Base-by-base conservation (phyloP, 2,888 invertebrate genomes). In the Clistopyga incitator region DNA sequence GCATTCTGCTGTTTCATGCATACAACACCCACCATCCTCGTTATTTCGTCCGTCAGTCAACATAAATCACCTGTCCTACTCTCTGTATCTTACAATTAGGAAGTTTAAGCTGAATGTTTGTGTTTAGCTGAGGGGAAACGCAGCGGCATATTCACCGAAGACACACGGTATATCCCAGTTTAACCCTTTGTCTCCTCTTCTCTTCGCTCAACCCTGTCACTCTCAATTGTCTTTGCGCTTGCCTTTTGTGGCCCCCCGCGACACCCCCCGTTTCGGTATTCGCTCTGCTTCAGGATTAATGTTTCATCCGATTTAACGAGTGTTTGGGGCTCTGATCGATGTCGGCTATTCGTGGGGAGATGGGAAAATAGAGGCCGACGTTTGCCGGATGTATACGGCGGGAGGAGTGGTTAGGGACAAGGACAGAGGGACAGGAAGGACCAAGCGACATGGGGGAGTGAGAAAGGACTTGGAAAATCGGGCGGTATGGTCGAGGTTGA, bases 401-500 rank as follows among this genome's bases (percentile, higher is more conserved):
- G 54, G 29, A 29, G 67, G 38, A 29, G 25, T 20, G 42, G 20
- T 78, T 72, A 68, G 29, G n/a, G 11, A 25, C 52, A 72, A 64
- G 72, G 75, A 83, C 64, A 61, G 54, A 68, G 25, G 15, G 59
- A 56, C 77, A 75, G 78, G 81, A 75, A 56, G 47, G 75, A 78
- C 61, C 71, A 77, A 72, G 75, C 76, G 29, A 65, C 75, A 74
- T 11, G 52, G 76, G 61, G 65, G 81, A 52, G 84, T 70, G 72
- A 76, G 78, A 82, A 77, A 78, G 77, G 71, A 75, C 72, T 77
- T 80, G 85, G 86, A 81, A 85, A 79, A 78, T 82, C 74, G 84
- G 81, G 50, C 70, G 82, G 85, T 20, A 42, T 38, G 85, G 81
- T 84, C 71, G 76, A 84, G 70, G 88, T 88, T 88, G 89, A 90